Evolutionary conservation across 2,113 vertebrate species (phyloP), one percentile per base, ranked within the genome.

Genomic region (Athene cunicularia): DNA sequence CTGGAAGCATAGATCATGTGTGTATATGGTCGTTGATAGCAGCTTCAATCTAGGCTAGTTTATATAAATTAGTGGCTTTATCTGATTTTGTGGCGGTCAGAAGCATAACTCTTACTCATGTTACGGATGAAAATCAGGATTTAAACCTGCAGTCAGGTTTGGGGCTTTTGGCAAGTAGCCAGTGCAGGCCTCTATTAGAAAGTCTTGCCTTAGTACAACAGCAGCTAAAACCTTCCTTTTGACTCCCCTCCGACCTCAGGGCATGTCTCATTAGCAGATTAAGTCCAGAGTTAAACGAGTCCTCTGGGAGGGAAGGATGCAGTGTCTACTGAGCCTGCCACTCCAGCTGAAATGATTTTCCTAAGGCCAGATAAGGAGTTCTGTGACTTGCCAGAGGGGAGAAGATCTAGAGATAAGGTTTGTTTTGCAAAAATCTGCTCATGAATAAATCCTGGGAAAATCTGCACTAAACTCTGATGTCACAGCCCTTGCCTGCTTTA

Each of bases 211-310:
- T 28, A 17, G 60, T 20, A n/a, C 76, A 52, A 3, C 20, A 55
- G 94, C 74, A 71, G 72, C 93, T 74, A 37, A 79, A 30, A 5
- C 64, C 64, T 93, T 70, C 70, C 76, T 52, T 71, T 26, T 62
- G 81, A 13, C 43, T 96, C 56, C 85, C 81, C 90, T 82, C 86
- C 11, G 41, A 85, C 91, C 95, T 26, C 49, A 1, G 93, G 80
- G 81, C 93, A 90, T 18, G 94, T 74, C 96, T 97, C 93, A 85
- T 95, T 97, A 97, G 91, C 89, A 91, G 94, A 94, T 95, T 85
- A 94, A 94, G 70, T 26, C 89, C 91, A 7, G 74, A 95, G 84
- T 95, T 76, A 94, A 95, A 90, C 2, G 63, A 90, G 74, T 85
- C 96, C 91, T 58, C 79, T 17, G 85, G 93, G 96, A 94, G 85